Percentiles rank a stretch among this genome's conserved stretches.
Conservation (phyloP, 2,888 invertebrate genomes). For the Stenoptilia bipunctidactyla region DNA sequence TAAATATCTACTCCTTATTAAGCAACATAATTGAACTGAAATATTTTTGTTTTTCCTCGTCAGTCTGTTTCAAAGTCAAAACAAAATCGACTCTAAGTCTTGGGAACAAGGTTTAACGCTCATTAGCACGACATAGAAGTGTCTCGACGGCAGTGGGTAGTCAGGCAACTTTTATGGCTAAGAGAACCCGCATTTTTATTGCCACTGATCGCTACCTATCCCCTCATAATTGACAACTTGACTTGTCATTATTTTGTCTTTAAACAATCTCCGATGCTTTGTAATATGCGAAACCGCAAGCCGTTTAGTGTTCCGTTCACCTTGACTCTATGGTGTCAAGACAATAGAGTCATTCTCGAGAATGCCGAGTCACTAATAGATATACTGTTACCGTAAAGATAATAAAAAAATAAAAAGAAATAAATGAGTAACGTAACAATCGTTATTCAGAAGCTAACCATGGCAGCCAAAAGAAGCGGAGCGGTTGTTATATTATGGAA, state of each 20-base stretch:
- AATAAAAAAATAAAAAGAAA: too few species aligned
- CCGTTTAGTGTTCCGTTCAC: conserved; percentile 4
- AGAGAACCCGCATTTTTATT: conserved; percentile 64
- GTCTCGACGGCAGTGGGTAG: conserved; percentile 41
- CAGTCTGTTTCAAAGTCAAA: neutral
- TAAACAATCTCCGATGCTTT: conserved; percentile 37
- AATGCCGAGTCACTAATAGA: too few species aligned
- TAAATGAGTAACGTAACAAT: too few species aligned
- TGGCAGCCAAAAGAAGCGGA: too few species aligned
- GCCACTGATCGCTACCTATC: conserved; percentile 66
- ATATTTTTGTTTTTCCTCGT: neutral
- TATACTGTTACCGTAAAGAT: too few species aligned
- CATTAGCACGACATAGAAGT: conserved; percentile 29
- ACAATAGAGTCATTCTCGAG: too few species aligned
- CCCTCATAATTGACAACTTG: conserved; percentile 65
- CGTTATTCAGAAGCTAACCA: too few species aligned
- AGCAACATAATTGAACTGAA: neutral
- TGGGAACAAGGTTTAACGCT: conserved; percentile 21
- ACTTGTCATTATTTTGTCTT: conserved; percentile 60
- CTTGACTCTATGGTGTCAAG: neutral
- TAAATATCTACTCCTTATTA: neutral
- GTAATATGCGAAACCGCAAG: neutral
- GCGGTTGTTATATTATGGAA: too few species aligned
- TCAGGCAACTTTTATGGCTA: conserved; percentile 63
- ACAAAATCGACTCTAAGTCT: conserved; percentile 24